Evolutionary conservation across 2,797 vertebrate genomes (phyloP), one percentile per base, ranked within the genome.

Genomic region (Lindbergichthys nudifrons): DNA sequence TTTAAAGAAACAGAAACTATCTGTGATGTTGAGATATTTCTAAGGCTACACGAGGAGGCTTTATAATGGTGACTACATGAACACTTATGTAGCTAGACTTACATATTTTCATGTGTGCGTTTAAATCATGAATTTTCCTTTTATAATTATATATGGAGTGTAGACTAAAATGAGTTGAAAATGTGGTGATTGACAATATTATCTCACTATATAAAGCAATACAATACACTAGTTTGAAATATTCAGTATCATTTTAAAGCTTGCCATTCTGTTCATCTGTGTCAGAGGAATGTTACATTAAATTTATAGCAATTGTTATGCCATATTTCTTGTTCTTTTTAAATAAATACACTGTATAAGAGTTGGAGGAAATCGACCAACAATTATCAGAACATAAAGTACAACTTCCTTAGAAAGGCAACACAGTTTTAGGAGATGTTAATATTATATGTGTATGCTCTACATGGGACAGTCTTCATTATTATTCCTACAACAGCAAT

Each of bases 11-110:
- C 36, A 77, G 39, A 62, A 26, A 56, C 41, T 73, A 21, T 72
- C 46, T 58, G 42, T 32, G 70, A 69, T 80, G 61, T 70, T 73
- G 9, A 23, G 39, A 64, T 70, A 54, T 62, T 72, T 79, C 41
- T 83, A 41, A 64, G 69, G 42, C 39, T 73, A 18, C 59, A 52
- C 50, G 59, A 79, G 14, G 56, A 70, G 16, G 52, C n/a, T 61
- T 51, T 26, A 18, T 63, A 60, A 64, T 26, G 26, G n/a, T 12
- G 14, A 48, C 7, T 46, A 18, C 47, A 41, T 73, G n/a, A 63
- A 77, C 41, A 54, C 11, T 12, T 5, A 39, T 15, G 42, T 54
- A 10, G 6, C 12, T 45, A 16, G 7, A 16, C 62, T 26, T 54
- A 9, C 6, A 39, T 18, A 51, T 19, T 14, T 9, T 32, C n/a